Percentiles rank a stretch among this genome's conserved stretches.
Evolutionary conservation across 2,113 vertebrate genomes (phyloP).

Genomic region (Odocoileus hemionus): DNA sequence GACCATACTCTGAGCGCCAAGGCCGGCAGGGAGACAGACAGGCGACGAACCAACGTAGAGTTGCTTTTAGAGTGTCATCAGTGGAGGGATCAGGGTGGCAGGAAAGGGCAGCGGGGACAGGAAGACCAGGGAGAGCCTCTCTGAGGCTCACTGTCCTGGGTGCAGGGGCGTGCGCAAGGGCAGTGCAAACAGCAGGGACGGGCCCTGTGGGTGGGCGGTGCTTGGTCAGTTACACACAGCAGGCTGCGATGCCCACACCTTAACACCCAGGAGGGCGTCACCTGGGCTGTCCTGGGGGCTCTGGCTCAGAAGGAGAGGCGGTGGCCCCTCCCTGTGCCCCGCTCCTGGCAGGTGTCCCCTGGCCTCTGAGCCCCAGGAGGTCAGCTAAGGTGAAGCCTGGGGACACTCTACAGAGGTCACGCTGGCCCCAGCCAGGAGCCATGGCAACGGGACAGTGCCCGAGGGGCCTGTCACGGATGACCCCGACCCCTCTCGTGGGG

Average conservation of each 20-base stretch:
- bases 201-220: background rate
- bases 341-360: background rate
- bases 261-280: background rate
- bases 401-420: background rate
- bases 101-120: background rate
- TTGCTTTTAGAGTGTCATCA: background rate
- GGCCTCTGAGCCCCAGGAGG: background rate
- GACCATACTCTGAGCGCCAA: background rate
- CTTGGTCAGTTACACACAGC: background rate
- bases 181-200: background rate
- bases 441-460: background rate
- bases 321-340: background rate
- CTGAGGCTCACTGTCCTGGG: background rate
- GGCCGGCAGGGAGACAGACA: background rate
- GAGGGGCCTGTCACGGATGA: background rate
- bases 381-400: background rate
- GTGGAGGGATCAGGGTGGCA: background rate
- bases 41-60: background rate
- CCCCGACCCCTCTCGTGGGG: background rate
- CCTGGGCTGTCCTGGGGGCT: too few species aligned
- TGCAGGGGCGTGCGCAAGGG: background rate
- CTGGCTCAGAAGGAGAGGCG: background rate
- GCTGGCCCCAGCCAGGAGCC: background rate
- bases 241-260: rapidly evolving
- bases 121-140: background rate